phyloP scores from a whole-genome alignment of 2,797 vertebrate species.

The Myotis planiceps region DNA sequence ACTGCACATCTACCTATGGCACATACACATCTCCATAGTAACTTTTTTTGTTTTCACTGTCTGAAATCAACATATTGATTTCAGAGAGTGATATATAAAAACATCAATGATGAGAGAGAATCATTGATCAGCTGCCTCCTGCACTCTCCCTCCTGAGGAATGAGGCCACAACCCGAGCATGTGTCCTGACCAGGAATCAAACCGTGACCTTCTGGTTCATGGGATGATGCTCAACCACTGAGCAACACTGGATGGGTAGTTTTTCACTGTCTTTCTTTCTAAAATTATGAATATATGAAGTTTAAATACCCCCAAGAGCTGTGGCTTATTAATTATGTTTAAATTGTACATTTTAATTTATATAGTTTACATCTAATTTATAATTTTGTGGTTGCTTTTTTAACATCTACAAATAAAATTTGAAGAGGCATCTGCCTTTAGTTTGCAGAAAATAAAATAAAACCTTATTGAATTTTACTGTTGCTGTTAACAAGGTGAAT shows the following conservation, averaged over 20 bases:
- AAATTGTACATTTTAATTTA: neutral
- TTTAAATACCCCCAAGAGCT: neutral
- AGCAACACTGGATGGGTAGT: no score
- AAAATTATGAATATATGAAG: neutral
- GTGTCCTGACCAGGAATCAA: no score
- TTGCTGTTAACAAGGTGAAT: constrained; percentile 54
- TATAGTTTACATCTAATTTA: neutral
- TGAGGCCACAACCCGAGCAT: no score
- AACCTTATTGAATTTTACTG: constrained; percentile 52
- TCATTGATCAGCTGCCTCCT: no score
- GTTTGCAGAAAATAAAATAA: constrained; percentile 46
- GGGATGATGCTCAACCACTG: no score
- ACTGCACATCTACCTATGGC: neutral
- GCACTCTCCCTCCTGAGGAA: no score
- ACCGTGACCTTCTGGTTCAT: no score
- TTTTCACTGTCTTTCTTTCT: neutral
- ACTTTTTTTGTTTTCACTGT: neutral
- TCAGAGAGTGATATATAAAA: no score
- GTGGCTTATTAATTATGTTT: neutral
- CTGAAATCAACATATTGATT: no score
- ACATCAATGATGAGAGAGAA: no score
- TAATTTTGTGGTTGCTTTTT: neutral
- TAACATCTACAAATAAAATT: constrained; percentile 38
- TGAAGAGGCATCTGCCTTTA: neutral
- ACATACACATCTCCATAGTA: neutral